phyloP scores from a whole-genome alignment of 1,140 invertebrate genomes.

The Drosophila suzukii region DNA sequence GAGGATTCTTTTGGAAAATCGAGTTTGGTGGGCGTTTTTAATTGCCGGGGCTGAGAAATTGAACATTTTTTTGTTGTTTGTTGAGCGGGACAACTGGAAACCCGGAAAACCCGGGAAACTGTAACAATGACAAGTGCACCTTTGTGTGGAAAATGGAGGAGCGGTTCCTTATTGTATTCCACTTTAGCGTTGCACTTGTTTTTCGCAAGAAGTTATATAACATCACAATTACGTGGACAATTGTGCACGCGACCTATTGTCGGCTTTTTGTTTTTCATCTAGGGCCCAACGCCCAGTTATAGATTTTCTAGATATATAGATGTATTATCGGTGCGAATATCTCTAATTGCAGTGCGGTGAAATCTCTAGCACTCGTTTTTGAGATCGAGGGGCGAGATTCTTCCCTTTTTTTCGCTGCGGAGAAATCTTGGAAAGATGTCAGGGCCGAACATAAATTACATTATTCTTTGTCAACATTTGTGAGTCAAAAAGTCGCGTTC shows the following conservation, averaged over 20 bases:
- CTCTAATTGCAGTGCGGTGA: conserved; percentile 61
- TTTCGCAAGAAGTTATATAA: conserved; percentile 49
- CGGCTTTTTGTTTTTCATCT: conserved; percentile 27
- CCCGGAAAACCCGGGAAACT: conserved; percentile 30
- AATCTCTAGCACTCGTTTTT: conserved; percentile 9
- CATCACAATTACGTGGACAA: conserved; percentile 40
- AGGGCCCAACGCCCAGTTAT: conserved; percentile 7
- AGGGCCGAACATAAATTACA: conserved; percentile 74
- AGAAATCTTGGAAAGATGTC: conserved; percentile 53
- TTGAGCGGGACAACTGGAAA: conserved; percentile 3
- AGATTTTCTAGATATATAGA: background rate
- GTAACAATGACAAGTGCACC: conserved; percentile 68
- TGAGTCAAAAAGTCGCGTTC: conserved; percentile 78
- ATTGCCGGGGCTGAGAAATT: conserved; percentile 18
- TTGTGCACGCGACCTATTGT: conserved; percentile 48
- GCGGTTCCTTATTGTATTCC: background rate
- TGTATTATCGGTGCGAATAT: conserved; percentile 61
- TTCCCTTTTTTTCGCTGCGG: background rate
- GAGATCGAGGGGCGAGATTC: background rate
- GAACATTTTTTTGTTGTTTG: background rate
- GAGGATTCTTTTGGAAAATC: conserved; percentile 1
- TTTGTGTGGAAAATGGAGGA: conserved; percentile 18
- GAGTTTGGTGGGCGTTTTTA: conserved; percentile 48
- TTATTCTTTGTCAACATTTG: conserved; percentile 83
- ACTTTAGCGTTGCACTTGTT: conserved; percentile 35